These are phyloP conservation scores for Lamproptera curius DNA, from an alignment of 2,888 invertebrate genomes.

Conservation along the genomic window DNA sequence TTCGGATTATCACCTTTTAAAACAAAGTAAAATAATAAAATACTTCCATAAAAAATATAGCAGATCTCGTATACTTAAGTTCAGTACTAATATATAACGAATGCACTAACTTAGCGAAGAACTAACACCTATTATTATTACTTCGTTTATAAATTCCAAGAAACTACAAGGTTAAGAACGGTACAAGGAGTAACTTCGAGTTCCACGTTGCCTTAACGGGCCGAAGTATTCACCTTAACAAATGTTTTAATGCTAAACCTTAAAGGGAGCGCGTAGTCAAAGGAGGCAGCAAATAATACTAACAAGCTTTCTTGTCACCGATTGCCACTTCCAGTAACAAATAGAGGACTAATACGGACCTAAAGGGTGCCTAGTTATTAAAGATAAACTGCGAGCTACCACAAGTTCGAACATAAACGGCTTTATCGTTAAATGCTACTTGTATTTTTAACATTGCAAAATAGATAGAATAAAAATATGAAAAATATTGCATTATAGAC, in stretches of 20 bases:
- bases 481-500: too few species aligned
- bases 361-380: slow-evolving; percentile 26
- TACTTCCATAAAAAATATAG: too few species aligned
- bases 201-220: slow-evolving; percentile 15
- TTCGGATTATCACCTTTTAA: too few species aligned
- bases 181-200: slow-evolving; percentile 7
- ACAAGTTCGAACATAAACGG: neutral
- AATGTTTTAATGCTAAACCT: slow-evolving; percentile 31
- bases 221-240: slow-evolving; percentile 23
- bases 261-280: slow-evolving; percentile 41
- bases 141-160: slow-evolving; percentile 4
- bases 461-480: too few species aligned
- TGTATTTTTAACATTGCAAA: too few species aligned
- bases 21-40: too few species aligned
- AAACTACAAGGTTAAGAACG: slow-evolving; percentile 5
- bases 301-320: slow-evolving; percentile 39
- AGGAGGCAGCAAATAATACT: slow-evolving; percentile 43
- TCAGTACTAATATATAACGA: too few species aligned
- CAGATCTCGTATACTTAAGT: too few species aligned
- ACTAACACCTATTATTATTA: slow-evolving; percentile 1
- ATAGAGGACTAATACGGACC: slow-evolving; percentile 1
- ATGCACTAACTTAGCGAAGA: slow-evolving; percentile 1
- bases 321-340: slow-evolving; percentile 20
- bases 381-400: slow-evolving; percentile 22
- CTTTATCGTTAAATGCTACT: too few species aligned